Evolutionary conservation across 2,888 invertebrate genomes (phyloP), one percentile per base, ranked within the genome.

Genomic region (Octonoba sinensis): DNA sequence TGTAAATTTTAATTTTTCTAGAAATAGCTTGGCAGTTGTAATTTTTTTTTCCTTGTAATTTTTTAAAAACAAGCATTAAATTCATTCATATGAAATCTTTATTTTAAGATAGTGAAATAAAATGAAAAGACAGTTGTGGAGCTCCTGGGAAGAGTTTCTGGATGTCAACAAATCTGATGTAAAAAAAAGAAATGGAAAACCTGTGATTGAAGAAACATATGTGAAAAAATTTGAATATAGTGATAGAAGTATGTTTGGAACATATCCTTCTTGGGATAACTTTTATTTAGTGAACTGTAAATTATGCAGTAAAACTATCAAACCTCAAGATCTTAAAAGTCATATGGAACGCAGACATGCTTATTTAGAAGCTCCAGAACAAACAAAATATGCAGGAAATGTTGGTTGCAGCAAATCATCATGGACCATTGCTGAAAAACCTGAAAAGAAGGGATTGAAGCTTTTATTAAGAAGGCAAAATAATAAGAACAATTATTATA

Each of bases 321-420:
- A 46, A n/a, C 22, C 56, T 16, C 36, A 22, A 15, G 16, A 22
- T 46, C 49, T 73, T 18, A 56, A 22, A 36, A 12, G 13, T n/a
- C 73, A 73, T 57, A 65, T 73, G 46, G 65, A 73, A 36, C 16
- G 6, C 6, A 62, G 44, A 16, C 62, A 62, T 36, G n/a, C 36
- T 36, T 1, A 8, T 36, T 36, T 36, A 8, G 36, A 36, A 6
- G 36, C 8, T 36, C 11, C 8, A 36, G 11, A 2, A 36, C 36
- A 36, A 36, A 8, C 36, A 36, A 36, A 36, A 36, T 2, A 6
- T 1, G 3, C 8, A 36, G 1, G 36, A 36, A 36, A 36, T 11
- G 8, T 36, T 36, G 36, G 11, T 36, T 36, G 1, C 36, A 36
- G 36, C 36, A 11, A 36, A 11, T 36, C 36, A 27, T 27, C 27